Evolutionary conservation across 64 coral and sea anemone species (phyloP).

Genomic region (Montipora sp.): DNA sequence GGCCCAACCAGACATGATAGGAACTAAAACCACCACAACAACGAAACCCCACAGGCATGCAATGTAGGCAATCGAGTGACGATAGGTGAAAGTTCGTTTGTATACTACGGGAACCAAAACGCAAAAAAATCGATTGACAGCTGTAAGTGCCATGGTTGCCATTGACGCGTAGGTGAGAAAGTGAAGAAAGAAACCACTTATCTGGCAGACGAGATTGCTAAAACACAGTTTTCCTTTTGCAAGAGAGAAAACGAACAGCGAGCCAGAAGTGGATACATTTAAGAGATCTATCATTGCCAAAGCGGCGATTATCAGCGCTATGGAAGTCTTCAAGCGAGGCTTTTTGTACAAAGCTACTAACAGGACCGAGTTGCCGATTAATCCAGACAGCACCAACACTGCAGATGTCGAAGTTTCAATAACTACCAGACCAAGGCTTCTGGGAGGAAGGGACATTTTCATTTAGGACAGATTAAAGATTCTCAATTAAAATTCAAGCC

Average conservation of each 20-base stretch:
- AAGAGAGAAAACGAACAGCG: background rate
- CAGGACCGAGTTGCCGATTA: no score
- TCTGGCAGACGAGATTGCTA: background rate
- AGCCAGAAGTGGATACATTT: background rate
- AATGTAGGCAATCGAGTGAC: constrained; percentile 27
- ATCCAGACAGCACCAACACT: no score
- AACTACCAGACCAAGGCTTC: no score
- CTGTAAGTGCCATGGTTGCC: constrained; percentile 27
- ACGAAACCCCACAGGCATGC: constrained; percentile 40
- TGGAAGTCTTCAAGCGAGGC: constrained; percentile 11
- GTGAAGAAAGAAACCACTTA: background rate
- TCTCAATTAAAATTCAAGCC: no score
- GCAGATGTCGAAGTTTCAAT: no score
- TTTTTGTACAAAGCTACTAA: background rate
- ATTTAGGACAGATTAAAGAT: no score
- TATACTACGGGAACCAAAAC: constrained; percentile 3
- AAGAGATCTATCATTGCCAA: constrained; percentile 34
- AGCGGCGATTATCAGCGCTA: background rate
- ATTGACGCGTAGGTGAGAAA: background rate
- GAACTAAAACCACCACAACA: constrained; percentile 15
- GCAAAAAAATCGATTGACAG: constrained; percentile 21
- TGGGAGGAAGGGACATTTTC: no score
- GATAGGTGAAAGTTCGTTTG: constrained; percentile 21
- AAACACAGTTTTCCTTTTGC: background rate
- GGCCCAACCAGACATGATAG: background rate